phyloP scores from a whole-genome alignment of 2,113 vertebrate species.

The Gallinago media region DNA sequence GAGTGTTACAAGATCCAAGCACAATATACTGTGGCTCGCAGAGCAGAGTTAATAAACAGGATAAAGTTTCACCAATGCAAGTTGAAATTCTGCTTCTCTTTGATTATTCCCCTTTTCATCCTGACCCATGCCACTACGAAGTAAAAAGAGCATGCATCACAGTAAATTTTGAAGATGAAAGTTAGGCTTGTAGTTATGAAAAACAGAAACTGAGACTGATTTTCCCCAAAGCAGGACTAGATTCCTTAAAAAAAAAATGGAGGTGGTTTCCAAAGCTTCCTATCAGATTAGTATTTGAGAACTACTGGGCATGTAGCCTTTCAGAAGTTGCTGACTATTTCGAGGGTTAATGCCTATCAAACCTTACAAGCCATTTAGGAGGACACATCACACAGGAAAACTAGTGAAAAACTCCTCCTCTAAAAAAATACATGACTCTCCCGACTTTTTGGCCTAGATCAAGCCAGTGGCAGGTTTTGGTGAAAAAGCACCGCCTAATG shows the following conservation, averaged over 20 bases:
- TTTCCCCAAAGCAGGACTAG: neutral
- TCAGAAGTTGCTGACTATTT: neutral
- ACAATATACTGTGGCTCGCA: conserved; percentile 26
- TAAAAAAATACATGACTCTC: neutral
- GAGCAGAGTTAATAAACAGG: conserved; percentile 66
- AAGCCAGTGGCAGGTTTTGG: neutral
- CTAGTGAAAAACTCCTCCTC: neutral
- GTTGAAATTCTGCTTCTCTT: conserved; percentile 49
- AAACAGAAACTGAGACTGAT: neutral
- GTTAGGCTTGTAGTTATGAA: neutral
- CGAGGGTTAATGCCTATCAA: neutral
- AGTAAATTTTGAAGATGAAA: conserved; percentile 8
- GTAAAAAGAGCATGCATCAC: neutral
- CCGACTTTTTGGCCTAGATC: neutral
- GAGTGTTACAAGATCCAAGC: conserved; percentile 69
- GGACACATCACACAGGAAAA: neutral
- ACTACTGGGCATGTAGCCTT: rapidly evolving
- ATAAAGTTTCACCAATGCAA: conserved; percentile 58
- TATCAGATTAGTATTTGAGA: neutral
- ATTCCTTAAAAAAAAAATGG: neutral
- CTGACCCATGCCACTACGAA: neutral
- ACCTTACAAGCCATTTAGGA: neutral
- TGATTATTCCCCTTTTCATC: conserved; percentile 59
- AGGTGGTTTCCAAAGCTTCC: neutral
- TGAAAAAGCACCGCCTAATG: neutral